A percentile compares a stretch with the other conserved stretches of the same genome.
Conservation (phyloP, 1,140 invertebrate genomes). For the Lasioglossum albipes region DNA sequence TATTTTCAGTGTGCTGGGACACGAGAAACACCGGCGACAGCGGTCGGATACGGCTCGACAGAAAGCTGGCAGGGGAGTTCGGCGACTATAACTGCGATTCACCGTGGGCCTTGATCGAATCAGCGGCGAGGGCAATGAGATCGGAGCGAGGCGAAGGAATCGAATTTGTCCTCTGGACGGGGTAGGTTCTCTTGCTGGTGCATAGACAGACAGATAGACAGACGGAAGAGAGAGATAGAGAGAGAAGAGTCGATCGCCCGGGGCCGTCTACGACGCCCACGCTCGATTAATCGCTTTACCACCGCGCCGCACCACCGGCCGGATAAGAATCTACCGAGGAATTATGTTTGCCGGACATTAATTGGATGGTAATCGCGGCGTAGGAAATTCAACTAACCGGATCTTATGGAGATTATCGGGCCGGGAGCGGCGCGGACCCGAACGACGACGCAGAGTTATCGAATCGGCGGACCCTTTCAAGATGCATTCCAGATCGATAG, state of each 20-base stretch:
- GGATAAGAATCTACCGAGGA: constrained; percentile 17
- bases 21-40: constrained; percentile 67
- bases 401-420: constrained; percentile 33
- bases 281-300: constrained; percentile 8
- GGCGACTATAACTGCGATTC: constrained; percentile 94
- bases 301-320: not conserved
- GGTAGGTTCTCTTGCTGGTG: constrained; percentile 80
- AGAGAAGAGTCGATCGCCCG: not conserved
- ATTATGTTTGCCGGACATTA: constrained; percentile 29
- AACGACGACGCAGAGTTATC: not conserved
- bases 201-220: too few species aligned
- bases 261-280: not conserved
- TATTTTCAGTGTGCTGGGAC: constrained; percentile 78
- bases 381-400: constrained; percentile 29
- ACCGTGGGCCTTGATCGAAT: constrained; percentile 91
- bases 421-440: not conserved
- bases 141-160: constrained; percentile 89
- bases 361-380: constrained; percentile 24
- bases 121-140: constrained; percentile 90
- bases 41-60: constrained; percentile 72
- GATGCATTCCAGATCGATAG: not conserved
- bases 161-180: constrained; percentile 96
- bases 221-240: too few species aligned
- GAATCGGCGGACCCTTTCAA: constrained; percentile 1
- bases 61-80: constrained; percentile 82